Conservation (phyloP, 1,140 invertebrate genomes). For the Drosophila burlai region DNA sequence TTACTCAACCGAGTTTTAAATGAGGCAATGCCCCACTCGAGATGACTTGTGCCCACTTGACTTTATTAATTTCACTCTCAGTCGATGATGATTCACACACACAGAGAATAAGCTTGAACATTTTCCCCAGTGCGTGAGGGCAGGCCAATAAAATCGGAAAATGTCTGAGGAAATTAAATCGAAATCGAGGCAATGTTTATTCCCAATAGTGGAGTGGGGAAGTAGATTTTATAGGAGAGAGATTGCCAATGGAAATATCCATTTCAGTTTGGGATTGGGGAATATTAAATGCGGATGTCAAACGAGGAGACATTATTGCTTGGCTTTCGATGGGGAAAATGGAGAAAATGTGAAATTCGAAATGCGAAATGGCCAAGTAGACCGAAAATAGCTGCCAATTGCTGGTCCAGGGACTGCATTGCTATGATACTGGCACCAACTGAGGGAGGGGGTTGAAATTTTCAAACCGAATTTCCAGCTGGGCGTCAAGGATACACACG, state of each 20-base stretch:
- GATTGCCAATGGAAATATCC: constrained; percentile 37
- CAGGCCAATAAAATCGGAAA: constrained; percentile 34
- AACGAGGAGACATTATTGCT: constrained; percentile 68
- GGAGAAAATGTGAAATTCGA: constrained; percentile 33
- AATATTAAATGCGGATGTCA: constrained; percentile 76
- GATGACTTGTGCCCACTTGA: constrained; percentile 23
- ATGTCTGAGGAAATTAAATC: constrained; percentile 42
- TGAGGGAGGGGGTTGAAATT: background rate
- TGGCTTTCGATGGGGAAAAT: constrained; percentile 47
- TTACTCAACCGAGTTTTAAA: constrained; percentile 11
- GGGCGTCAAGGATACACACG: constrained; percentile 46
- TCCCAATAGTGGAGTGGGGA: constrained; percentile 23
- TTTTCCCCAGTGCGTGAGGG: constrained; percentile 13
- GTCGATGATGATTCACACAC: constrained; percentile 9
- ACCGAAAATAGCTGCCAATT: constrained; percentile 50
- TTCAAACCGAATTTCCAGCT: constrained; percentile 28
- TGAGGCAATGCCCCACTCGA: constrained; percentile 15
- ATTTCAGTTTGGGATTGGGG: constrained; percentile 15
- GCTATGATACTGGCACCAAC: constrained; percentile 11
- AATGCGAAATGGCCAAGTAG: constrained; percentile 65
- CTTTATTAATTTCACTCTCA: constrained; percentile 23
- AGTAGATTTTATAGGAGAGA: constrained; percentile 14
- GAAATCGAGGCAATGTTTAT: constrained; percentile 24
- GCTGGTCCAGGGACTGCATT: constrained; percentile 19
- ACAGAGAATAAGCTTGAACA: background rate